These are phyloP conservation scores for Aythya baeri DNA, from an alignment of 2,113 vertebrate species.

Conservation along the genomic window DNA sequence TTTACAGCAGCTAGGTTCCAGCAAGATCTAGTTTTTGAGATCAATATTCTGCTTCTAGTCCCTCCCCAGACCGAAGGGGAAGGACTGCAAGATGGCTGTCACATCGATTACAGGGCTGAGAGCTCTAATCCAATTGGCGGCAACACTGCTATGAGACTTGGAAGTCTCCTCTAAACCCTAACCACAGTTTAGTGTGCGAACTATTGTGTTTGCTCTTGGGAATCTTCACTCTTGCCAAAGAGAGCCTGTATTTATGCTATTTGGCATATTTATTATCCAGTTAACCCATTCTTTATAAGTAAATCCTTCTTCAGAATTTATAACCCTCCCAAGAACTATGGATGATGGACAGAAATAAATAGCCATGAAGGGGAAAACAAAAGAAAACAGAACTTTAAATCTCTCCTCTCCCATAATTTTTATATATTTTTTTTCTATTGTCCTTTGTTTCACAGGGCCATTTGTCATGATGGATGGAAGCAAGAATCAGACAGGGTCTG, in stretches of 20 bases:
- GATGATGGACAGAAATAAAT: slow-evolving; percentile 24
- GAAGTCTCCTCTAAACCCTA: slow-evolving; percentile 40
- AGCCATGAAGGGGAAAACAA: neutral
- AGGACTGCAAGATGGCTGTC: slow-evolving; percentile 34
- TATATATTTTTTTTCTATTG: neutral
- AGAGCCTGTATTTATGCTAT: slow-evolving; percentile 26
- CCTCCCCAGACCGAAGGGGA: neutral
- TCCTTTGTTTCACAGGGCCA: slow-evolving; percentile 23
- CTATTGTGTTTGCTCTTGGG: slow-evolving; percentile 56
- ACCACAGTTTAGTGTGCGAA: slow-evolving; percentile 39
- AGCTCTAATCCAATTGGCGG: slow-evolving; percentile 37
- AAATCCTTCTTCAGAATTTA: neutral
- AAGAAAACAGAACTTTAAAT: slow-evolving; percentile 28
- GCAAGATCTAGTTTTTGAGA: neutral
- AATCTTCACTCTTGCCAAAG: slow-evolving; percentile 28
- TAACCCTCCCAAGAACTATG: neutral
- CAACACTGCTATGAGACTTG: slow-evolving; percentile 29
- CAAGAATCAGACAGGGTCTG: neutral
- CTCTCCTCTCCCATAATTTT: neutral
- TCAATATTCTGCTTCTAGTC: neutral
- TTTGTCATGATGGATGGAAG: neutral
- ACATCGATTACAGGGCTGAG: neutral
- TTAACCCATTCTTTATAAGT: slow-evolving; percentile 41
- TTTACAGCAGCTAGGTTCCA: neutral
- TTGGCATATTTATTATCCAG: slow-evolving; percentile 29